phyloP scores from a whole-genome alignment of 2,888 invertebrate genomes.

The Icerya purchasi region DNA sequence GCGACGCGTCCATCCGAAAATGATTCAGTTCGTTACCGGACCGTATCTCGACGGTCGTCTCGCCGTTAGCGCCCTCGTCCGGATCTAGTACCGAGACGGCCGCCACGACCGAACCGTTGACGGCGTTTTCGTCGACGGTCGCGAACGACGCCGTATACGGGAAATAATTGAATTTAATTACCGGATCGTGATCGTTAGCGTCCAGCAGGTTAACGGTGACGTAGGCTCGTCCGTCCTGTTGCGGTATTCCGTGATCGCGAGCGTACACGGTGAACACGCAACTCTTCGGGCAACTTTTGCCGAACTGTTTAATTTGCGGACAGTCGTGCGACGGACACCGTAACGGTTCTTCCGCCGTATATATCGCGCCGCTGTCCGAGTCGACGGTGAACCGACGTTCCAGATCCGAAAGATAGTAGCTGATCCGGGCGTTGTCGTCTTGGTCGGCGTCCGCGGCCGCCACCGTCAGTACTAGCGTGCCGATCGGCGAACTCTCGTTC shows the following conservation, averaged over 20 bases:
- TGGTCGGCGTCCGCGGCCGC: constrained; percentile 81
- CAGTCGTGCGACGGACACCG: constrained; percentile 60
- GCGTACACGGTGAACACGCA: constrained; percentile 90
- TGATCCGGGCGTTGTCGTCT: constrained; percentile 78
- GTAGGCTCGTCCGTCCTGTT: constrained; percentile 78
- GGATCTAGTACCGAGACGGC: constrained; percentile 78
- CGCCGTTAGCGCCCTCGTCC: constrained; percentile 80
- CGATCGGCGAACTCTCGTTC: constrained; percentile 82
- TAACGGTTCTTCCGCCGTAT: constrained; percentile 47
- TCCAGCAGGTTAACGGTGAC: constrained; percentile 80
- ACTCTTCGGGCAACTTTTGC: constrained; percentile 54
- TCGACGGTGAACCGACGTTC: constrained; percentile 80
- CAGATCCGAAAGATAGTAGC: constrained; percentile 67
- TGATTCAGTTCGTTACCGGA: constrained; percentile 78
- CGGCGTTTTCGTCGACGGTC: constrained; percentile 84
- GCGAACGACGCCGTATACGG: constrained; percentile 60
- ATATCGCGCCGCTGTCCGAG: constrained; percentile 73
- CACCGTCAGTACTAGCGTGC: constrained; percentile 73
- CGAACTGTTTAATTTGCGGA: constrained; percentile 31
- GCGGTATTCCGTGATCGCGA: constrained; percentile 72
- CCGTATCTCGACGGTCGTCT: constrained; percentile 61
- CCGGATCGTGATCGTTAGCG: constrained; percentile 83
- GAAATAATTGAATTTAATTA: constrained; percentile 72
- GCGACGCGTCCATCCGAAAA: constrained; percentile 56
- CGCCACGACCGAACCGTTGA: constrained; percentile 73